These are phyloP conservation scores for Arizona elegans DNA, from an alignment of 2,113 vertebrate genomes.

Conservation along the genomic window DNA sequence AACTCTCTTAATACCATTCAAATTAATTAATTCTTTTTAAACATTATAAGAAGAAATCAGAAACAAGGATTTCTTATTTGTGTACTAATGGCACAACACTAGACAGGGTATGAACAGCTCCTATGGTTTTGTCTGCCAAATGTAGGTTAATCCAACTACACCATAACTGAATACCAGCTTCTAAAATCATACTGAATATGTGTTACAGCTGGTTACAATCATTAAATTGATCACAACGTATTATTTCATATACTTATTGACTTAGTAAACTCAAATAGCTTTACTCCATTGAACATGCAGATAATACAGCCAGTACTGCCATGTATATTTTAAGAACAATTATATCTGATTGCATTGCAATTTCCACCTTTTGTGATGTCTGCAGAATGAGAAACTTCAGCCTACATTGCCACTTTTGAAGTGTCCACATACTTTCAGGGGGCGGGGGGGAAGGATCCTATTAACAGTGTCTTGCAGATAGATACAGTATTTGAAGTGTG, in stretches of 20 bases:
- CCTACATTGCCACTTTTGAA: slow-evolving; percentile 37
- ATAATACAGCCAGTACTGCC: slow-evolving; percentile 52
- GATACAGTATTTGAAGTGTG: slow-evolving; percentile 49
- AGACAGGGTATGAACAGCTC: neutral
- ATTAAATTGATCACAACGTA: neutral
- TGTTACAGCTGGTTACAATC: neutral
- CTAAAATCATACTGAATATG: neutral
- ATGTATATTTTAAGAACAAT: slow-evolving; percentile 60
- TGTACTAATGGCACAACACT: neutral
- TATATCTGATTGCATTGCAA: slow-evolving; percentile 51
- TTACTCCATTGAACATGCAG: slow-evolving; percentile 50
- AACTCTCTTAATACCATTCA: neutral
- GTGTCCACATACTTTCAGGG: slow-evolving; percentile 55
- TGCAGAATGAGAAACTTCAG: slow-evolving; percentile 56
- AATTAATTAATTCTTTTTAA: neutral
- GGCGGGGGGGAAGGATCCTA: slow-evolving; percentile 58
- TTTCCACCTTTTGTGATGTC: slow-evolving; percentile 58
- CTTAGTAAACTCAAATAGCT: slow-evolving; percentile 50
- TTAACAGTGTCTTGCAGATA: slow-evolving; percentile 57
- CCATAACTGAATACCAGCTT: neutral
- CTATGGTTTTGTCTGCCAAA: neutral
- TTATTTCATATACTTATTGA: slow-evolving; percentile 24
- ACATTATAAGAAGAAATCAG: neutral
- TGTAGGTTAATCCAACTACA: neutral
- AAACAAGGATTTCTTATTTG: neutral